Evolutionary conservation across 2,888 invertebrate genomes (phyloP).

Genomic region (Limnephilus lunatus): DNA sequence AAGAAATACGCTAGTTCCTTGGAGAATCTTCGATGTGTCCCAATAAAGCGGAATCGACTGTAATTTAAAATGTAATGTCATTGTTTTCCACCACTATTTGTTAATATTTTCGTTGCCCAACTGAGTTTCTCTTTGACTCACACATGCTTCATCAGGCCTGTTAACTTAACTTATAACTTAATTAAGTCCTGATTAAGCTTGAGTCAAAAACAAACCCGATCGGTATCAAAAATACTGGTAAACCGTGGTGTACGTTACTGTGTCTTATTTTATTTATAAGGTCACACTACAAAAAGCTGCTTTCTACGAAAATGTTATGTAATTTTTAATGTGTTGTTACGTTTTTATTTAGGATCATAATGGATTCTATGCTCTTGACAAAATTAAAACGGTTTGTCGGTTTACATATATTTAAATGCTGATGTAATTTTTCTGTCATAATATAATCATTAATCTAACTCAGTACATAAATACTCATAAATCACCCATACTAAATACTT

Average conservation of each 20-base stretch:
- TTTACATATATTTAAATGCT: not conserved
- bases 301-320: not conserved
- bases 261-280: not conserved
- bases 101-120: too few relatives aligned
- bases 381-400: not conserved
- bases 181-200: not conserved
- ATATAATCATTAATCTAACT: not conserved
- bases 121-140: not conserved
- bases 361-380: not conserved
- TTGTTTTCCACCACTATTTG: not conserved
- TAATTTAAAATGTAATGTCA: not conserved
- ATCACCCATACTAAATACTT: not conserved
- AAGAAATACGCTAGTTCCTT: too few relatives aligned
- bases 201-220: not conserved
- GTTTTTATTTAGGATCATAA: constrained; percentile 2
- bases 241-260: not conserved
- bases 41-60: too few relatives aligned
- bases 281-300: not conserved
- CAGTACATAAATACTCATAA: not conserved
- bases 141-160: not conserved
- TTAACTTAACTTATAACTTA: not conserved
- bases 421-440: not conserved
- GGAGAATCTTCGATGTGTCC: too few relatives aligned
- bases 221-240: not conserved
- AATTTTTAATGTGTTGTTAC: not conserved